phyloP scores from a whole-genome alignment of 2,113 vertebrate genomes.

The Indicator maculatus region DNA sequence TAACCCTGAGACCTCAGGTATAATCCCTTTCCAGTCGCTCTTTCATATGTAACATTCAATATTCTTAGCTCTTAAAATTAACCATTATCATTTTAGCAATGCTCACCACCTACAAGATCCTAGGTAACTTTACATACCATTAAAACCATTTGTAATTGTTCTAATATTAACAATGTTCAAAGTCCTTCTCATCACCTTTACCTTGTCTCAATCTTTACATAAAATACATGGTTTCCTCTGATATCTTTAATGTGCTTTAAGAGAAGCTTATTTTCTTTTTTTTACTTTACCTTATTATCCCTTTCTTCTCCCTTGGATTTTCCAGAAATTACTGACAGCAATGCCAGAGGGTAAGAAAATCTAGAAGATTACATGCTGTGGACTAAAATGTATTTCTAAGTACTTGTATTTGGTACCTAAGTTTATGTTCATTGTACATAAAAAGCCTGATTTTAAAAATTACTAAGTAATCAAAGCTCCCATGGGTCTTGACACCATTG shows the following conservation, averaged over 20 bases:
- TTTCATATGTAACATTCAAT: neutral
- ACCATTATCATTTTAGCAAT: neutral
- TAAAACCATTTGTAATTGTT: neutral
- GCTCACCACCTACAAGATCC: neutral
- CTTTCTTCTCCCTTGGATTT: neutral
- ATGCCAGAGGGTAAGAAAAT: neutral
- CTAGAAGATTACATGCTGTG: neutral
- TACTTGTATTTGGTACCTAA: neutral
- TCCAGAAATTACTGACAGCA: neutral
- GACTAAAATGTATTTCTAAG: neutral
- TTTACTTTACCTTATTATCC: neutral
- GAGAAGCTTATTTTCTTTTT: neutral
- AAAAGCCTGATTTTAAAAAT: neutral
- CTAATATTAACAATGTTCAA: neutral
- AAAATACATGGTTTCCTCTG: neutral
- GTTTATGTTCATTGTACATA: neutral
- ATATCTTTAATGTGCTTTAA: neutral
- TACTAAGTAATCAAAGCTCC: neutral
- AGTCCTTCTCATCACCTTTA: neutral
- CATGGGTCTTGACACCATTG: neutral
- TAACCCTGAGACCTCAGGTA: neutral
- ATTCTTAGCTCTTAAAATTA: neutral
- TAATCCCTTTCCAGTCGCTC: neutral
- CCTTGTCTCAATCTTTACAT: neutral
- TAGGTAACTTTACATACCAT: neutral